phyloP scores from a whole-genome alignment of 2,888 invertebrate genomes.

The Pheosia tremula region DNA sequence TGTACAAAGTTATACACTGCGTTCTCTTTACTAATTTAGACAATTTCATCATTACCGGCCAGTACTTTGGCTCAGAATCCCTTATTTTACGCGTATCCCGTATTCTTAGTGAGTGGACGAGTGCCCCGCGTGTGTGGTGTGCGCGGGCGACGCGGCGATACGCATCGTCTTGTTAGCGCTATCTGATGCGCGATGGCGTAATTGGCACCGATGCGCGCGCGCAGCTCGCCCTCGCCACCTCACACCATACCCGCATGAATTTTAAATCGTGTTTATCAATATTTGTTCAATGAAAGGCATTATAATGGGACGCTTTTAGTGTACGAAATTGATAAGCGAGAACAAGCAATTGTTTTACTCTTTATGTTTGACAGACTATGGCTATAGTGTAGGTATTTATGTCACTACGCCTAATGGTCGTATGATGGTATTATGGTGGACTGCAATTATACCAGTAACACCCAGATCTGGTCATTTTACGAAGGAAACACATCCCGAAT shows the following conservation, averaged over 20 bases:
- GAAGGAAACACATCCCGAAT: too few species aligned
- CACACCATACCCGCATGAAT: conserved; percentile 51
- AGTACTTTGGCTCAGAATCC: background rate
- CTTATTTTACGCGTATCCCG: background rate
- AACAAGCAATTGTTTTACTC: conserved; percentile 1
- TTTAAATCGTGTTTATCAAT: conserved; percentile 51
- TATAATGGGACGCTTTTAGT: conserved; percentile 32
- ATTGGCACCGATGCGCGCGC: conserved; percentile 74
- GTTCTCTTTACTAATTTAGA: too few species aligned
- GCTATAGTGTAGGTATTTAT: too few species aligned
- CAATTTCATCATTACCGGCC: too few species aligned
- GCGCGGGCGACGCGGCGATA: conserved; percentile 53
- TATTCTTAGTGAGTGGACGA: too few species aligned
- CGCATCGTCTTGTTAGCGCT: conserved; percentile 82
- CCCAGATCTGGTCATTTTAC: too few species aligned
- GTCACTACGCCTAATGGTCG: too few species aligned
- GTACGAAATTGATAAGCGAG: conserved; percentile 22
- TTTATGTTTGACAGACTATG: too few species aligned
- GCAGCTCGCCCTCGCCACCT: conserved; percentile 39
- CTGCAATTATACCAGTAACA: too few species aligned
- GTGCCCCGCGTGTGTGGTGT: conserved; percentile 26
- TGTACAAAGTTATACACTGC: too few species aligned
- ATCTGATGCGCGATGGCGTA: conserved; percentile 79
- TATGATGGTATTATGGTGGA: too few species aligned
- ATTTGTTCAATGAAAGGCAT: conserved; percentile 40